A percentile compares a stretch with the other conserved stretches of the same genome.
These are phyloP conservation scores for Peromyscus leucopus DNA, from an alignment of 2,113 vertebrate genomes.

Conservation along the genomic window DNA sequence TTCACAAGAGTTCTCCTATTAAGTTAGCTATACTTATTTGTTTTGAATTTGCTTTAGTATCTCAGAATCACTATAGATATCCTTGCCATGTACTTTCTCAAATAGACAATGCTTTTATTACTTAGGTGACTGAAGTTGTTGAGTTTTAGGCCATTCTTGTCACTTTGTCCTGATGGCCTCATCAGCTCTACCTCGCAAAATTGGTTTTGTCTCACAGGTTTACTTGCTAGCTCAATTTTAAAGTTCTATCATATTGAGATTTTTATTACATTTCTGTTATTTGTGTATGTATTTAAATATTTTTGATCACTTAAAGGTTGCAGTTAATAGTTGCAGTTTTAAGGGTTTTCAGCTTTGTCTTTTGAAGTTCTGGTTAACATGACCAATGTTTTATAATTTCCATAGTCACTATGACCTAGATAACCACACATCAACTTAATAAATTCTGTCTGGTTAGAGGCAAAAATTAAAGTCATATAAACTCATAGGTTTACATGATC, in stretches of 20 bases:
- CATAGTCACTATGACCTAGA: not conserved
- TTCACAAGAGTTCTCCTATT: not conserved
- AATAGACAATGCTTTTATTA: not conserved
- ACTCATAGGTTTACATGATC: slow-evolving; percentile 73
- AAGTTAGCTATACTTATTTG: not conserved
- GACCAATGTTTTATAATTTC: not conserved
- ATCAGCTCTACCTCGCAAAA: not conserved
- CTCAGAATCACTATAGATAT: not conserved
- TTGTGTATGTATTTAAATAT: slow-evolving; percentile 22
- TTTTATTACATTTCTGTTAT: not conserved
- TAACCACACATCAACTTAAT: slow-evolving; percentile 46
- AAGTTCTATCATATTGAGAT: not conserved
- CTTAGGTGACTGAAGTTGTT: not conserved
- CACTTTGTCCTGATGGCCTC: too few relatives aligned
- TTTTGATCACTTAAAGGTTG: slow-evolving; percentile 27
- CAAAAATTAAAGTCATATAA: slow-evolving; percentile 64
- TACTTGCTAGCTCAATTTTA: slow-evolving; percentile 12
- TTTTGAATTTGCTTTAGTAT: not conserved
- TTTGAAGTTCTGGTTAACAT: slow-evolving; percentile 1
- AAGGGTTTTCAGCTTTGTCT: slow-evolving; percentile 23
- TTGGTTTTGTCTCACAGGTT: not conserved
- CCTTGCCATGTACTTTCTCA: not conserved
- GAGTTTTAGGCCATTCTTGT: not conserved
- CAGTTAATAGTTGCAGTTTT: slow-evolving; percentile 10
- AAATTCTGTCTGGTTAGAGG: slow-evolving; percentile 44